These are phyloP conservation scores for Polyommatus iphigenia DNA, from an alignment of 2,888 invertebrate species.

Conservation along the genomic window DNA sequence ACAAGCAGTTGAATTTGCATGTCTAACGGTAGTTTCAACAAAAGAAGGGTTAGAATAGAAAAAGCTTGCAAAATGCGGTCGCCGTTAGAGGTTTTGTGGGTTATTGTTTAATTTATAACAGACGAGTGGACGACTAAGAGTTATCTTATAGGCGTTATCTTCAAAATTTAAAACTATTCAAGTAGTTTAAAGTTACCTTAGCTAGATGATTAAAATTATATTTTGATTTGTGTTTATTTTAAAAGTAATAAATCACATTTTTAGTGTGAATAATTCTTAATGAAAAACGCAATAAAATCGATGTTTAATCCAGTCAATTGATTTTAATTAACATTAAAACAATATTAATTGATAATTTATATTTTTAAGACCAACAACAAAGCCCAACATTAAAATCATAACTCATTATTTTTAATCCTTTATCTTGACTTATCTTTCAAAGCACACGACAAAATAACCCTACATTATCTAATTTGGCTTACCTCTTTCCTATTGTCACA, in stretches of 20 bases:
- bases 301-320: no score
- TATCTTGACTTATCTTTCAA: neutral
- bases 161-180: neutral
- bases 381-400: neutral
- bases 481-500: neutral
- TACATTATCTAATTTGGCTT: conserved; percentile 3
- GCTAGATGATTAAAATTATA: no score
- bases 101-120: neutral
- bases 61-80: conserved; percentile 2
- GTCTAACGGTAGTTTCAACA: neutral
- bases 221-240: neutral
- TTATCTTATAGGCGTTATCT: neutral
- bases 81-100: neutral
- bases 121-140: neutral
- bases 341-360: no score
- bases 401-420: neutral
- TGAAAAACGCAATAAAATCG: no score
- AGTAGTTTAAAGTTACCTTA: neutral
- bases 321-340: no score
- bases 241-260: neutral
- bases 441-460: neutral
- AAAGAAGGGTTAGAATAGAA: conserved; percentile 2
- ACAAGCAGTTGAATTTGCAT: neutral
- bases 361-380: no score
- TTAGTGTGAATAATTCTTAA: no score